Percentiles rank a stretch among this genome's conserved stretches.
Evolutionary conservation across 2,113 vertebrate species (phyloP).

Genomic region (Neotragus pygmaeus): DNA sequence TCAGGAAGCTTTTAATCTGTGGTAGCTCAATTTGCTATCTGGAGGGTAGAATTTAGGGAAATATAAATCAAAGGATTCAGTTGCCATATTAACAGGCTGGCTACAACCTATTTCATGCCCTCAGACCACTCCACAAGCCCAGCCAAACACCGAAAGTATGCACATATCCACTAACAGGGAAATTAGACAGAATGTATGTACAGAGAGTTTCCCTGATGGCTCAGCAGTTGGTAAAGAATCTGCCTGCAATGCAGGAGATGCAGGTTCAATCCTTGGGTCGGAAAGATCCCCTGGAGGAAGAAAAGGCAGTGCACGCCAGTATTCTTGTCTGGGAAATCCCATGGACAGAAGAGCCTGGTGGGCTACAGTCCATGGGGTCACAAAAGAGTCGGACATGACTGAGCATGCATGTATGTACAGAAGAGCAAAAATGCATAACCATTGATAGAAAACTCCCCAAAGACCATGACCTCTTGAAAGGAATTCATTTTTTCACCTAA

Average conservation of each 20-base stretch:
- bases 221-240: neutral
- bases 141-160: neutral
- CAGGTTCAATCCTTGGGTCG: fast-evolving
- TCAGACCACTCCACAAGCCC: neutral
- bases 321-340: neutral
- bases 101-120: neutral
- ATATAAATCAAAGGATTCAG: neutral
- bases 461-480: neutral
- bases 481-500: neutral
- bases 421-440: neutral
- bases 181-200: neutral
- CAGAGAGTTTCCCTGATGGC: neutral
- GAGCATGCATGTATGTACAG: neutral
- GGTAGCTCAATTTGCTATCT: neutral
- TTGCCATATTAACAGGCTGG: neutral
- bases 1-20: neutral
- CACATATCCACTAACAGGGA: neutral
- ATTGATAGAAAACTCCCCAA: neutral
- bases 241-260: neutral
- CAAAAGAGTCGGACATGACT: neutral
- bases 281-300: neutral
- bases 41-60: neutral
- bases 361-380: neutral
- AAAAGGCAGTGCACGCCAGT: neutral
- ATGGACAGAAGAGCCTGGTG: neutral